phyloP scores from a whole-genome alignment of 2,797 vertebrate species.

The Limnodromus scolopaceus region DNA sequence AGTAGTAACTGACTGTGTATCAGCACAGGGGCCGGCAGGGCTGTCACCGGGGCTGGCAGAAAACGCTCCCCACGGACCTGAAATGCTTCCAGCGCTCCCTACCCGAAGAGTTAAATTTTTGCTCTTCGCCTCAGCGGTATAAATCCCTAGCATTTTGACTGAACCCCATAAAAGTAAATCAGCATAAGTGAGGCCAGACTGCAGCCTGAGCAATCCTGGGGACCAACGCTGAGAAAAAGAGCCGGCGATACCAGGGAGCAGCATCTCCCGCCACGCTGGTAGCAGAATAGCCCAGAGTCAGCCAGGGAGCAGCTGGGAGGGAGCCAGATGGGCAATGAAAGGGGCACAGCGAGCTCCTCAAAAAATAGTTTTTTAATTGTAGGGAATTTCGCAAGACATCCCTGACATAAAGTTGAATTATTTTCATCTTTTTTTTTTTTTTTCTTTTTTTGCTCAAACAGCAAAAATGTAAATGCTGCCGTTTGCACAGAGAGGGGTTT shows the following conservation, averaged over 20 bases:
- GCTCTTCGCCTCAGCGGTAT: rapidly evolving
- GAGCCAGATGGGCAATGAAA: slow-evolving; percentile 74
- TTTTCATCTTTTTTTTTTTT: background rate
- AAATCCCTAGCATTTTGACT: background rate
- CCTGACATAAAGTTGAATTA: slow-evolving; percentile 71
- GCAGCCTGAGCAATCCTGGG: background rate
- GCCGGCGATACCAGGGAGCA: background rate
- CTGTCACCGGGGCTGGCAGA: background rate
- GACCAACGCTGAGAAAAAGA: background rate
- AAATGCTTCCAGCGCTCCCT: background rate
- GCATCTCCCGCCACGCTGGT: slow-evolving; percentile 31
- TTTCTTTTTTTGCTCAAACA: slow-evolving; percentile 51
- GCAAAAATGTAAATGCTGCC: slow-evolving; percentile 70
- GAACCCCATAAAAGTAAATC: slow-evolving; percentile 19
- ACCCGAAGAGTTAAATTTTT: background rate
- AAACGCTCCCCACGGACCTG: background rate
- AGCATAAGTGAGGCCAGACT: background rate
- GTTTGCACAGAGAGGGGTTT: background rate
- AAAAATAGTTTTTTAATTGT: slow-evolving; percentile 55
- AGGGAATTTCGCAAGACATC: slow-evolving; percentile 55
- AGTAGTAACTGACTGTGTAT: background rate
- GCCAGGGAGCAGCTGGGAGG: slow-evolving; percentile 71
- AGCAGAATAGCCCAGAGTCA: slow-evolving; percentile 47
- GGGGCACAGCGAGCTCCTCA: slow-evolving; percentile 49
- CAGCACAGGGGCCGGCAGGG: background rate